Evolutionary conservation across 2,888 invertebrate genomes (phyloP).

Genomic region (Microchrysa polita): DNA sequence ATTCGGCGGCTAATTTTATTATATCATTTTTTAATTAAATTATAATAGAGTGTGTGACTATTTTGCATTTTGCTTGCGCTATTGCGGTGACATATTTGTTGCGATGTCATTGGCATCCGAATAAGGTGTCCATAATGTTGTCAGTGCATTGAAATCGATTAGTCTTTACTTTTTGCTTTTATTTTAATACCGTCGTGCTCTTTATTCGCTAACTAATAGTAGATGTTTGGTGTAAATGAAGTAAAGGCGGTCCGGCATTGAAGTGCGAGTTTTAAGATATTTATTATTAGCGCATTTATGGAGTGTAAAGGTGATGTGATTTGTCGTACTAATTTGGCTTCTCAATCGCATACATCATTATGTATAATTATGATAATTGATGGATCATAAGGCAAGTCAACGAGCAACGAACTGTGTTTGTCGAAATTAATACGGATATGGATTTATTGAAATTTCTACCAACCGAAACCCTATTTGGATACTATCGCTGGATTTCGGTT

Average conservation of each 20-base stretch:
- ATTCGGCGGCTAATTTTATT: no score
- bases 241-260: neutral
- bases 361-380: no score
- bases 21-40: conserved; percentile 23
- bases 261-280: conserved; percentile 17
- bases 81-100: conserved; percentile 1
- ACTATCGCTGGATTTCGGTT: no score
- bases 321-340: conserved; percentile 20
- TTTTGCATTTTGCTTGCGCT: conserved; percentile 11
- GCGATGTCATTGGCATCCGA: conserved; percentile 31
- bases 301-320: conserved; percentile 26
- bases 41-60: conserved; percentile 9
- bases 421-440: no score
- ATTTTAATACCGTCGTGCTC: neutral
- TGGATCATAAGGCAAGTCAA: no score
- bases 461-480: no score
- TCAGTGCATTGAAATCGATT: conserved; percentile 8
- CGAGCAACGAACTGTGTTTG: no score
- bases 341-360: neutral
- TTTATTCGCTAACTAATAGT: no score
- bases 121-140: conserved; percentile 9
- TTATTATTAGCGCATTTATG: conserved; percentile 29
- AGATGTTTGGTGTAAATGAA: conserved; percentile 12
- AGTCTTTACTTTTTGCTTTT: neutral
- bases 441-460: no score